phyloP scores from a whole-genome alignment of 2,797 vertebrate genomes.

The Sylvia borin region DNA sequence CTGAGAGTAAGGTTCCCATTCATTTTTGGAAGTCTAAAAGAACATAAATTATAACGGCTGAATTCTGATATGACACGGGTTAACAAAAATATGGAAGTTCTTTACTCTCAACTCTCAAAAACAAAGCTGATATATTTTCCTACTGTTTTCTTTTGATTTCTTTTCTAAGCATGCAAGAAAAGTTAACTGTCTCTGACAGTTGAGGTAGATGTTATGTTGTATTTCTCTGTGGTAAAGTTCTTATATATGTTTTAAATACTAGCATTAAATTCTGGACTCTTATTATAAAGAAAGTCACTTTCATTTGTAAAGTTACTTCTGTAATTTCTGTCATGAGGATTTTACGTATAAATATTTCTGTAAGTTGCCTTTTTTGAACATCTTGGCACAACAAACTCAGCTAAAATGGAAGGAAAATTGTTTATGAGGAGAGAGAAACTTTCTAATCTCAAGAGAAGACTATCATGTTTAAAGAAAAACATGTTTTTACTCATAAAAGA shows the following conservation, averaged over 20 bases:
- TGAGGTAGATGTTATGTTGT: background rate
- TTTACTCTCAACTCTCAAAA: background rate
- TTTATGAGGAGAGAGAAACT: background rate
- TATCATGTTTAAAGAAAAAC: background rate
- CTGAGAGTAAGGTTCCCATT: background rate
- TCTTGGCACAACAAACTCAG: background rate
- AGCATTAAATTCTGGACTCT: background rate
- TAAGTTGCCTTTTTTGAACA: background rate
- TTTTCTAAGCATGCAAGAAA: background rate
- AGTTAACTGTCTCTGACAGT: background rate
- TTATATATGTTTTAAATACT: background rate
- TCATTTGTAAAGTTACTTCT: background rate
- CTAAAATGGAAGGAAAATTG: constrained; percentile 6
- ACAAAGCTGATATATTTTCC: background rate
- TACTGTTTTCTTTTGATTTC: background rate
- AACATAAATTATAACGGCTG: background rate
- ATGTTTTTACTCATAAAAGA: background rate
- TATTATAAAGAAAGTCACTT: background rate
- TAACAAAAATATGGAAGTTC: background rate
- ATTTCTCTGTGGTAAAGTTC: background rate
- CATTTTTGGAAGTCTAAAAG: background rate
- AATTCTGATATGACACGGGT: background rate
- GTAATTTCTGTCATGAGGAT: background rate
- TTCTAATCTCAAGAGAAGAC: background rate
- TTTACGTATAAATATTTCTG: background rate